These are phyloP conservation scores for Lepidurus arcticus DNA, from an alignment of 1,140 invertebrate genomes.

Conservation along the genomic window DNA sequence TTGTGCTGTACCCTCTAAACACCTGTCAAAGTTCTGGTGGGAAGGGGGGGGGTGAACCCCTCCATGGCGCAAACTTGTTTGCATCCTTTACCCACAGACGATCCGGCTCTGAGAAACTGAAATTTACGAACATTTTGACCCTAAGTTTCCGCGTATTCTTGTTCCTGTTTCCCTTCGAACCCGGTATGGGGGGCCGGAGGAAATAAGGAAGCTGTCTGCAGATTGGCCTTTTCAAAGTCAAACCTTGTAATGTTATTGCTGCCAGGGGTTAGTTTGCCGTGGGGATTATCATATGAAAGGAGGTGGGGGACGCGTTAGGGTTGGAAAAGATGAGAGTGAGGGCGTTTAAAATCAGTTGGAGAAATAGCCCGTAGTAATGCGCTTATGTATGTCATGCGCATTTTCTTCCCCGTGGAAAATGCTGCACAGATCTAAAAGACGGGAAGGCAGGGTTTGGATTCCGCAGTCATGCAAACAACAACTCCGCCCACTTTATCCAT, in stretches of 20 bases:
- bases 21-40: neutral
- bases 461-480: too few species aligned
- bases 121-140: too few species aligned
- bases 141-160: neutral
- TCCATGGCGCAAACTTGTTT: conserved; percentile 4
- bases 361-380: neutral
- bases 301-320: neutral
- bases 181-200: neutral
- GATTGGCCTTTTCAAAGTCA: conserved; percentile 5
- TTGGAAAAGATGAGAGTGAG: neutral
- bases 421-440: neutral
- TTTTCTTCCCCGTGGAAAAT: neutral
- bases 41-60: neutral
- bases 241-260: neutral
- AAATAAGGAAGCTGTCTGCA: conserved; percentile 1
- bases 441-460: too few species aligned
- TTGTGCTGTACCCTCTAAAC: conserved; percentile 9
- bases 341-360: conserved; percentile 5
- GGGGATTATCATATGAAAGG: conserved; percentile 1
- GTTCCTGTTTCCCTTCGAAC: neutral
- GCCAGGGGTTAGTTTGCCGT: neutral
- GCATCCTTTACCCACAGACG: neutral
- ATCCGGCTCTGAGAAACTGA: too few species aligned
- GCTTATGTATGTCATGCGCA: neutral
- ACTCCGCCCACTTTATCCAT: too few species aligned